Percentiles rank a stretch among this genome's conserved stretches.
phyloP scores from a whole-genome alignment of 2,888 invertebrate genomes.

The Dorcus parallelipipedus region DNA sequence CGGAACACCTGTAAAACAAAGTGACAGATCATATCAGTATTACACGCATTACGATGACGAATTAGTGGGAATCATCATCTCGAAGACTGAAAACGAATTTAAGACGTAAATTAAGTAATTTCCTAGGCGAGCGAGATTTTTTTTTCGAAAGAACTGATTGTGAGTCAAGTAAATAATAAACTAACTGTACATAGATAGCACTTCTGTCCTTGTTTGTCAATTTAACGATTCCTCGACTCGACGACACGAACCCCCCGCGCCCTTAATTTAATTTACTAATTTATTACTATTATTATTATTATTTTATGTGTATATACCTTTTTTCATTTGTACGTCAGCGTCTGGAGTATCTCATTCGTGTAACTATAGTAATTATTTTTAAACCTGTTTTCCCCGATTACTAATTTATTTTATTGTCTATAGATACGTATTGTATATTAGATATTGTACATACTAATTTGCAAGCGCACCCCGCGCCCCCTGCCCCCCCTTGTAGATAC shows the following conservation, averaged over 20 bases:
- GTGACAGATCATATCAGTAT: not conserved
- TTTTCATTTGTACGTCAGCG: not conserved
- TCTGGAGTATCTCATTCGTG: not conserved
- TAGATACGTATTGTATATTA: constrained; percentile 15
- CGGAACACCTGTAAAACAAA: too few species aligned
- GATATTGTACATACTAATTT: constrained; percentile 17
- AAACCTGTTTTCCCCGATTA: constrained; percentile 11
- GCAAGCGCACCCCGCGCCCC: not conserved
- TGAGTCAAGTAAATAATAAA: not conserved
- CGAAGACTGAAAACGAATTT: constrained; percentile 14
- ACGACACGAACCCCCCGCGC: not conserved
- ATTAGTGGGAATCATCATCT: not conserved
- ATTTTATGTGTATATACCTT: not conserved
- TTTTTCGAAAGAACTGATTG: not conserved
- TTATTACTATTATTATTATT: not conserved
- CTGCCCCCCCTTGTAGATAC: not conserved
- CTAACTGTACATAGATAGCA: not conserved
- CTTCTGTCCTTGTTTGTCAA: not conserved
- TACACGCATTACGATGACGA: not conserved
- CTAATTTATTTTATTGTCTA: constrained; percentile 16
- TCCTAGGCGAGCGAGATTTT: not conserved
- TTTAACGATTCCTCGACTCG: not conserved
- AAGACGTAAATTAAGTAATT: not conserved
- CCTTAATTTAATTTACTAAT: not conserved
- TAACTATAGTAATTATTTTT: constrained; percentile 12